A percentile compares a stretch with the other conserved stretches of the same genome.
Evolutionary conservation across 2,113 vertebrate genomes (phyloP).

Genomic region (Hypocryptadius cinnamomeus): DNA sequence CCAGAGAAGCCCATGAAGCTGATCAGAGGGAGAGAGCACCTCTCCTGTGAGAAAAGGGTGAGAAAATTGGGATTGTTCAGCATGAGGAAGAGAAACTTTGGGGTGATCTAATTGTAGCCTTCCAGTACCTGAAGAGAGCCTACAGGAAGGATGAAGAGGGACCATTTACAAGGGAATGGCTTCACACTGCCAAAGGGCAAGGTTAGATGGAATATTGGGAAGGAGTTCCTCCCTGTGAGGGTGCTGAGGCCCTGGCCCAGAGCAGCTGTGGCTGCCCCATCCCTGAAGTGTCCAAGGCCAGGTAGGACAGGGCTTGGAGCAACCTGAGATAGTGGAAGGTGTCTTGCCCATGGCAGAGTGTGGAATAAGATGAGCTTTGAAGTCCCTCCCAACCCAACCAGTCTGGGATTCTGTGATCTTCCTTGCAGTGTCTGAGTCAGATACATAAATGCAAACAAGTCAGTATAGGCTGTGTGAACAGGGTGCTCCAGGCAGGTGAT

Average conservation of each 20-base stretch:
- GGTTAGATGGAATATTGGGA: neutral
- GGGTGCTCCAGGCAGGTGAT: neutral
- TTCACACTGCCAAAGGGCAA: neutral
- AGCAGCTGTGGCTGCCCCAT: neutral
- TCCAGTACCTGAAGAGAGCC: neutral
- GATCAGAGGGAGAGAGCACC: neutral
- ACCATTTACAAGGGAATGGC: neutral
- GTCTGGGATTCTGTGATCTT: neutral
- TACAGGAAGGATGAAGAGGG: neutral
- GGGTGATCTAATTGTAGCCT: neutral
- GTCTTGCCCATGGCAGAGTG: neutral
- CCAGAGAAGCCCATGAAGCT: neutral
- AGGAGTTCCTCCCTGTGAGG: neutral
- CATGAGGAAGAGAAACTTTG: neutral
- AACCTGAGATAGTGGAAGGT: neutral
- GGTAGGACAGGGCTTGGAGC: neutral
- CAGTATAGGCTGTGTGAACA: neutral
- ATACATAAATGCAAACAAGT: neutral
- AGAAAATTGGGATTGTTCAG: neutral
- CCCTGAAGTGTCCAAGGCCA: neutral
- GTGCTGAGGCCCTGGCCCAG: neutral
- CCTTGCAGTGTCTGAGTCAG: neutral
- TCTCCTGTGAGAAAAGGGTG: neutral
- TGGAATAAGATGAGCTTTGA: neutral
- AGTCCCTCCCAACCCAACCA: neutral